These are phyloP conservation scores for Megalops cyprinoides DNA, from an alignment of 2,797 vertebrate species.

Conservation along the genomic window DNA sequence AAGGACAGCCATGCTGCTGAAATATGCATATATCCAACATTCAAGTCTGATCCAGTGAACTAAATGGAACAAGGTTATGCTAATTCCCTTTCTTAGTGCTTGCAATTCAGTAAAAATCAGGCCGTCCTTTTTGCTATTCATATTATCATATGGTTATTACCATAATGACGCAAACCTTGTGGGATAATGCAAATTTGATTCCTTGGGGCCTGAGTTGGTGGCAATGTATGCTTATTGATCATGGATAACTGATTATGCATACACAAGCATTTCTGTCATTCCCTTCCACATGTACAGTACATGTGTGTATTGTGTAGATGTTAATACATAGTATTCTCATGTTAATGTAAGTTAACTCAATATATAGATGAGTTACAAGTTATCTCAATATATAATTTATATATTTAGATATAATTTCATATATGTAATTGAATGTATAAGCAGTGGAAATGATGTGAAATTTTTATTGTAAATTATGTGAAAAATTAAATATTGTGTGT, in stretches of 20 bases:
- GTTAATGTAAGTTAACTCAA: too few relatives aligned
- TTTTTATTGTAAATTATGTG: too few relatives aligned
- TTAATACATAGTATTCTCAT: background rate
- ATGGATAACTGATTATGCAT: background rate
- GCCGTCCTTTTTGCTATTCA: conserved; percentile 42
- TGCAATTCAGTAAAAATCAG: conserved; percentile 63
- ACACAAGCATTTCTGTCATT: background rate
- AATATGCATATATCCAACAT: conserved; percentile 67
- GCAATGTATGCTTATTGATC: background rate
- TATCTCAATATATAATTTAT: too few relatives aligned
- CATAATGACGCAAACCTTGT: conserved; percentile 44
- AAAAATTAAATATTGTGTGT: too few relatives aligned
- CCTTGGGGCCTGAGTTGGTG: conserved; percentile 19
- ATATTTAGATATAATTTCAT: too few relatives aligned
- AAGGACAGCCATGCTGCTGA: conserved; percentile 35
- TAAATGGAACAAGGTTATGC: conserved; percentile 70
- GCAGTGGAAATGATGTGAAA: background rate
- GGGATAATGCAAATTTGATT: conserved; percentile 43
- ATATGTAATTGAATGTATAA: background rate
- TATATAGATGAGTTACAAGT: too few relatives aligned
- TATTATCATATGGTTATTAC: conserved; percentile 50
- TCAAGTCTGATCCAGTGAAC: conserved; percentile 66
- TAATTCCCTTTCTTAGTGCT: conserved; percentile 71
- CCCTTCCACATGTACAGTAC: background rate
- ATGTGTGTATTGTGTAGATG: background rate